These are phyloP conservation scores for Siniperca scherzeri DNA, from an alignment of 2,797 vertebrate genomes.

Conservation along the genomic window DNA sequence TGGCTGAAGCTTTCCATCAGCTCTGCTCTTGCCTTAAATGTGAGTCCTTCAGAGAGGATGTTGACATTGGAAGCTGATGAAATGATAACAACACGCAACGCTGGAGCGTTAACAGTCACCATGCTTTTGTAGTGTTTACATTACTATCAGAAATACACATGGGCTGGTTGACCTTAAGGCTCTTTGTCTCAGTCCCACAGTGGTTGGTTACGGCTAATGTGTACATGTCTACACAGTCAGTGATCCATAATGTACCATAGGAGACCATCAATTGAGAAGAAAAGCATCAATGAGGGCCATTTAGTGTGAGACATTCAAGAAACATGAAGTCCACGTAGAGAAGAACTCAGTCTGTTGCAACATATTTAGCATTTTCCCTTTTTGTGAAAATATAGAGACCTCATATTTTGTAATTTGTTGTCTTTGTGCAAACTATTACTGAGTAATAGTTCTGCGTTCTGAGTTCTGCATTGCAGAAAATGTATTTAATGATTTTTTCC, in stretches of 20 bases:
- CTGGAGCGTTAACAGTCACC: not conserved
- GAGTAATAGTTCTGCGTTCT: no score
- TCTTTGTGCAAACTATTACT: not conserved
- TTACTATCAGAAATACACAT: conserved; percentile 46
- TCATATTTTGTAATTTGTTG: not conserved
- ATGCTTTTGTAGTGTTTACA: conserved; percentile 54
- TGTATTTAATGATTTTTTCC: not conserved
- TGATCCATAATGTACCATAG: conserved; percentile 5
- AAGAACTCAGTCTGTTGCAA: not conserved
- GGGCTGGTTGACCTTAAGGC: conserved; percentile 62
- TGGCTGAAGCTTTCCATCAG: not conserved
- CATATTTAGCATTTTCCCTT: not conserved
- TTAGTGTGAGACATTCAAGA: not conserved
- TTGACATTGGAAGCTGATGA: conserved; percentile 30
- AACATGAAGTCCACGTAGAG: not conserved
- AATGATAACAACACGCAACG: conserved; percentile 13
- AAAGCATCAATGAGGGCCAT: not conserved
- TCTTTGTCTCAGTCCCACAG: conserved; percentile 27
- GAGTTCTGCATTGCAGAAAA: not conserved
- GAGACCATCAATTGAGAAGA: not conserved
- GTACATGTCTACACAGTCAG: conserved; percentile 56
- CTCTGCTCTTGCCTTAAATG: not conserved
- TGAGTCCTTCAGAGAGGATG: not conserved
- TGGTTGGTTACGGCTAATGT: conserved; percentile 45
- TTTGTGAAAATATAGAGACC: not conserved